Conservation (phyloP, 2,113 vertebrate genomes). For the Leptodactylus fuscus region DNA sequence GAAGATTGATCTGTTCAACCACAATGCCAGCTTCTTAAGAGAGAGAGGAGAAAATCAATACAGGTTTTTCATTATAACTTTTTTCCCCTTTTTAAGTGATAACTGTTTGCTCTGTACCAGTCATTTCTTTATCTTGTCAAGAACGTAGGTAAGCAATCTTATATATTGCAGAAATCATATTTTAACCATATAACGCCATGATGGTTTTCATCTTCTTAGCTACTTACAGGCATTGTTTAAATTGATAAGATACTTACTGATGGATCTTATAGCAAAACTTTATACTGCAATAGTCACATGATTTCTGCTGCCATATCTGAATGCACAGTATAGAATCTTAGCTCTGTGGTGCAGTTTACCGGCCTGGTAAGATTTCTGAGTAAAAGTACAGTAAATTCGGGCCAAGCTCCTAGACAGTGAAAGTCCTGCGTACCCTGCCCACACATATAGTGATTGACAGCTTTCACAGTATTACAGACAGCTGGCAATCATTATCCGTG, state of each 20-base stretch:
- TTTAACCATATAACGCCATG: not conserved
- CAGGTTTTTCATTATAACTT: conserved; percentile 49
- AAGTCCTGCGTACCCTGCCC: too few species aligned
- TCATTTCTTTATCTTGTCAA: not conserved
- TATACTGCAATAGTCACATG: too few species aligned
- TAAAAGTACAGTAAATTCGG: too few species aligned
- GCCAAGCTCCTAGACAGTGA: too few species aligned
- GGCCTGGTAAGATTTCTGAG: too few species aligned
- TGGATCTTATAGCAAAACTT: too few species aligned
- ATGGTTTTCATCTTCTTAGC: not conserved
- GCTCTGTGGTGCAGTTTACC: too few species aligned
- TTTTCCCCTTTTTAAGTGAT: conserved; percentile 40
- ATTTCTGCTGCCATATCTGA: too few species aligned
- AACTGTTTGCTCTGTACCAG: conserved; percentile 1
- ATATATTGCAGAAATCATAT: not conserved
- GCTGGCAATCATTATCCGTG: too few species aligned
- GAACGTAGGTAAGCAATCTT: not conserved
- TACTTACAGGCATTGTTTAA: not conserved
- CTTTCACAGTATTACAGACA: too few species aligned
- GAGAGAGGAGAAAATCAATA: conserved; percentile 54
- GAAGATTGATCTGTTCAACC: conserved; percentile 51
- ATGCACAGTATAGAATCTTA: too few species aligned
- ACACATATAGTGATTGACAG: too few species aligned
- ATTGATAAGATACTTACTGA: not conserved
- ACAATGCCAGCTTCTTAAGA: conserved; percentile 31